Conservation (phyloP, 2,113 vertebrate species). For the Amia ocellicauda region DNA sequence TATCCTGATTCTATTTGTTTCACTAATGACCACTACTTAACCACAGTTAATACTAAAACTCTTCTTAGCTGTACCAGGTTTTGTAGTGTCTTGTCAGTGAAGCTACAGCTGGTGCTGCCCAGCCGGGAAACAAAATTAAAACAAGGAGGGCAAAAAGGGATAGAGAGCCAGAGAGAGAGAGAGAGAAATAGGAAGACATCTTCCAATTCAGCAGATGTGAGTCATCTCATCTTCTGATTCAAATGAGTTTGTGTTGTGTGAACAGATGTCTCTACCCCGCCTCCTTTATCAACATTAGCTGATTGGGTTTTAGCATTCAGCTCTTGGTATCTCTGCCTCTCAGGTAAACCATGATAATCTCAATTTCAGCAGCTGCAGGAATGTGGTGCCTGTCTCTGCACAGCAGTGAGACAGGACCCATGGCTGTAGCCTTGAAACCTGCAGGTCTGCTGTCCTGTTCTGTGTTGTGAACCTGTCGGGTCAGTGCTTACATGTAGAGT, state of each 20-base stretch:
- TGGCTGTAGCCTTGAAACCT: no score
- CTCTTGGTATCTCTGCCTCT: conserved; percentile 61
- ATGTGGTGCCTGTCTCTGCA: not conserved
- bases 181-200: conserved; percentile 44
- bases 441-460: no score
- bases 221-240: conserved; percentile 76
- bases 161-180: conserved; percentile 16
- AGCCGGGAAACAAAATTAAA: conserved; percentile 59
- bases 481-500: no score
- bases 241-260: conserved; percentile 78
- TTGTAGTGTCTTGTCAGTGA: conserved; percentile 44
- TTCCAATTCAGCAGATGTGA: conserved; percentile 75
- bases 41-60: conserved; percentile 6
- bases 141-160: conserved; percentile 29
- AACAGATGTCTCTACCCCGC: conserved; percentile 76
- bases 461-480: no score
- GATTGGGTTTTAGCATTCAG: conserved; percentile 76
- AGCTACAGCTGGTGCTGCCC: conserved; percentile 49
- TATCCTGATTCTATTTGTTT: conserved; percentile 1
- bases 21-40: conserved; percentile 1
- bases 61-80: conserved; percentile 1
- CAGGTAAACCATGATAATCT: conserved; percentile 74
- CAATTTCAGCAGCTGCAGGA: conserved; percentile 64
- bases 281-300: conserved; percentile 79
- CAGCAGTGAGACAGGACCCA: no score